phyloP scores from a whole-genome alignment of 2,113 vertebrate species.

The Triplophysa rosa region DNA sequence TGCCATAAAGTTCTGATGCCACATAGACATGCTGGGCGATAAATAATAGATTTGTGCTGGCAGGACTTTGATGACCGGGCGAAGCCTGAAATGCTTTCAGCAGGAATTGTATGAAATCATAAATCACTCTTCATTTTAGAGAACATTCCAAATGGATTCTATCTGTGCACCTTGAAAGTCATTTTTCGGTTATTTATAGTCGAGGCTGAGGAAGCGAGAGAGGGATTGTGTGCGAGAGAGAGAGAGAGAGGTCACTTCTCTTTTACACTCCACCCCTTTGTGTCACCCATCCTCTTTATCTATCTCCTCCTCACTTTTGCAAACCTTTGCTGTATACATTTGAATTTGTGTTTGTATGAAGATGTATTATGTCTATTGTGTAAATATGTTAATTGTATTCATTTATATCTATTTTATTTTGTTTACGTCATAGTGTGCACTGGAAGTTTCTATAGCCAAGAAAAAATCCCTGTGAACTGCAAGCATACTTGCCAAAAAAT shows the following conservation, averaged over 20 bases:
- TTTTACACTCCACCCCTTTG: conserved; percentile 37
- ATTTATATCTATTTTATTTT: too few relatives aligned
- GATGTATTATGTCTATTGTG: too few relatives aligned
- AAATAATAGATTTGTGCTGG: conserved; percentile 81
- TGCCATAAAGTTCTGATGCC: conserved; percentile 75
- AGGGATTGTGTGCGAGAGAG: conserved; percentile 53
- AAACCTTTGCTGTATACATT: too few relatives aligned
- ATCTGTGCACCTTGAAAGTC: conserved; percentile 85
- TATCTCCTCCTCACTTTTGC: conserved; percentile 6
- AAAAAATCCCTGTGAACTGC: too few relatives aligned
- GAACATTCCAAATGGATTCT: conserved; percentile 84
- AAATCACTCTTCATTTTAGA: conserved; percentile 85
- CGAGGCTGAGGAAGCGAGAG: conserved; percentile 66
- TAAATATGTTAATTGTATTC: too few relatives aligned
- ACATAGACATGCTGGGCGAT: conserved; percentile 76
- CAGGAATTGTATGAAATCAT: conserved; percentile 84
- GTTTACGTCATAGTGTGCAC: too few relatives aligned
- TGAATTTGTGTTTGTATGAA: too few relatives aligned
- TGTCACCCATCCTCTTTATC: conserved; percentile 35
- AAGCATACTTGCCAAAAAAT: too few relatives aligned
- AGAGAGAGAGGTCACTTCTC: conserved; percentile 30
- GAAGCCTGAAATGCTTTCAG: conserved; percentile 82
- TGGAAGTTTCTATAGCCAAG: too few relatives aligned
- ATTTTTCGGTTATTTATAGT: conserved; percentile 87
- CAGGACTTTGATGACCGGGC: conserved; percentile 84